phyloP scores from a whole-genome alignment of 2,113 vertebrate genomes.

The Tragulus kanchil region DNA sequence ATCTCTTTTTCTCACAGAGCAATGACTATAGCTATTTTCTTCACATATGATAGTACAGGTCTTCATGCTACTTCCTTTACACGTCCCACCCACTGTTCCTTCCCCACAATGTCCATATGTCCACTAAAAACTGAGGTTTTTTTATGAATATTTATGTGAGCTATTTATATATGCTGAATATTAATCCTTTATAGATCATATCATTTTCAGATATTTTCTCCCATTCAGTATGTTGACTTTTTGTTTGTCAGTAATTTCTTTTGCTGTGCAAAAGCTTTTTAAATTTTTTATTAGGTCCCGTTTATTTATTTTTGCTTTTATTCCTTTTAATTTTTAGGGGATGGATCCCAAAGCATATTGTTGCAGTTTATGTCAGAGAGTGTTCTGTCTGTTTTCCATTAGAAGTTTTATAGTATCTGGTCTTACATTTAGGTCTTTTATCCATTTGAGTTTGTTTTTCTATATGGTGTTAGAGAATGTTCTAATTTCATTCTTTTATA shows the following conservation, averaged over 20 bases:
- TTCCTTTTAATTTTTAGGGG: background rate
- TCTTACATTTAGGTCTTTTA: background rate
- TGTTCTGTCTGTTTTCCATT: background rate
- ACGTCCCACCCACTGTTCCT: no score
- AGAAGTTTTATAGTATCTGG: background rate
- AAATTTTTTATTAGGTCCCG: background rate
- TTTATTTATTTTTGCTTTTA: background rate
- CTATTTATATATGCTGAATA: background rate
- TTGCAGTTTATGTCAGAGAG: background rate
- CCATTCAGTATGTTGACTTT: background rate
- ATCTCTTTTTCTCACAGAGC: no score
- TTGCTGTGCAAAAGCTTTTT: background rate
- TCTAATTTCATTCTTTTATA: background rate
- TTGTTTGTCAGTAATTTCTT: background rate
- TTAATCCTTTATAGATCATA: background rate
- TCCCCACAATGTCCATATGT: no score
- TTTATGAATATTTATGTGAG: background rate
- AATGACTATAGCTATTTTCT: no score
- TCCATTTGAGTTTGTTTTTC: background rate
- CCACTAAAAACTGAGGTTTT: no score
- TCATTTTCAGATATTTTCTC: background rate
- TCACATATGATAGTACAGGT: no score
- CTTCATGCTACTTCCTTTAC: no score
- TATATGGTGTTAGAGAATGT: background rate
- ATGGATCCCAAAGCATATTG: background rate